Evolutionary conservation across 2,888 invertebrate species (phyloP).

Genomic region (Chorisops tibialis): DNA sequence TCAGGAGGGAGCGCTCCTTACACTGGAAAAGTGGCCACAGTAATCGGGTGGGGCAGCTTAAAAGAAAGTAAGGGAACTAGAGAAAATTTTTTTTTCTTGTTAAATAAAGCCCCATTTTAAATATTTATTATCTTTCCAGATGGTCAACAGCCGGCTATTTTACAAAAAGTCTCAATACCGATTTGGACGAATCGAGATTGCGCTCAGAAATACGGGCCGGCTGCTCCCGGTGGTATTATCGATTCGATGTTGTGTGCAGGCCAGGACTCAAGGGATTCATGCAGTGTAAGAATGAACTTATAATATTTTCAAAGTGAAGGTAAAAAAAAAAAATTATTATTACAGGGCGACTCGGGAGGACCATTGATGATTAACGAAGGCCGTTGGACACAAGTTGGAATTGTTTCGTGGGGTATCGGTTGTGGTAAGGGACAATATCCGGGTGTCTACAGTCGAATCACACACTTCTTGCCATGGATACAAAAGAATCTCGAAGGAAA

Average conservation of each 20-base stretch:
- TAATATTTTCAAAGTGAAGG: constrained; percentile 8
- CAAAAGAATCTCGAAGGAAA: constrained; percentile 71
- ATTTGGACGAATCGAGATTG: constrained; percentile 80
- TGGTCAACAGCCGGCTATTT: constrained; percentile 75
- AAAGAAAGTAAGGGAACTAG: constrained; percentile 62
- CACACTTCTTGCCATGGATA: constrained; percentile 82
- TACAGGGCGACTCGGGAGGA: constrained; percentile 83
- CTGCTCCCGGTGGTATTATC: constrained; percentile 84
- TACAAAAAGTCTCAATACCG: constrained; percentile 81
- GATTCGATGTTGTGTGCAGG: constrained; percentile 88
- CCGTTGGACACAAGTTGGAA: constrained; percentile 79
- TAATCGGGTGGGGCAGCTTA: constrained; percentile 86
- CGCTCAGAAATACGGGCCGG: constrained; percentile 72
- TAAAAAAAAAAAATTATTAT: too few species aligned
- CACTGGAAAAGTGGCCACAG: constrained; percentile 69
- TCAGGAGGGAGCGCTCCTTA: constrained; percentile 56
- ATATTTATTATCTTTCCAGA: constrained; percentile 52
- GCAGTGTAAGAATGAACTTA: constrained; percentile 66
- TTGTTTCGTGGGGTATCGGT: constrained; percentile 89
- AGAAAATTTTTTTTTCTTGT: neutral
- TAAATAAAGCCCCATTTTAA: neutral
- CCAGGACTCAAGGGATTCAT: constrained; percentile 78
- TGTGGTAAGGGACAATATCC: constrained; percentile 90
- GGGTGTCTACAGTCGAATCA: constrained; percentile 83
- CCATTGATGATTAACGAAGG: constrained; percentile 78